Evolutionary conservation across 2,888 invertebrate genomes (phyloP).

Genomic region (Horisme vitalbata): DNA sequence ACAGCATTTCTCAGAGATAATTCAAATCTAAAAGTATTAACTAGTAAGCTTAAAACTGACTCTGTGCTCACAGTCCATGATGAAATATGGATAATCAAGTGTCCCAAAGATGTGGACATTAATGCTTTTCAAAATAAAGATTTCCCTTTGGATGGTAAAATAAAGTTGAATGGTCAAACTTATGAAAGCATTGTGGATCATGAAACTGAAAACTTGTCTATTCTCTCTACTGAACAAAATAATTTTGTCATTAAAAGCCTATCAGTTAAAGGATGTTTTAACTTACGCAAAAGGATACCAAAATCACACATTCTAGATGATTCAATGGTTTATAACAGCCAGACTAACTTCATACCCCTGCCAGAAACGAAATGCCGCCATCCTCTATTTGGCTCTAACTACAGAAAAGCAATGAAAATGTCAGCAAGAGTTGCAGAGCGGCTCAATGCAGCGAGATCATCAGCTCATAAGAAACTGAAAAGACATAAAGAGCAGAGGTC

Average conservation of each 20-base stretch:
- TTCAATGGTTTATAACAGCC: constrained; percentile 46
- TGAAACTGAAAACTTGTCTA: constrained; percentile 33
- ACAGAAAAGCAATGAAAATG: constrained; percentile 58
- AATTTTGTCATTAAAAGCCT: constrained; percentile 45
- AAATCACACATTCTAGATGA: constrained; percentile 55
- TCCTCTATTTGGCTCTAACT: constrained; percentile 65
- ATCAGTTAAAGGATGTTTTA: constrained; percentile 44
- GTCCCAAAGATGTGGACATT: constrained; percentile 54
- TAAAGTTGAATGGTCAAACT: constrained; percentile 61
- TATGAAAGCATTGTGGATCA: constrained; percentile 51
- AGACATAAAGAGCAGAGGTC: not conserved
- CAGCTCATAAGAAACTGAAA: constrained; percentile 3
- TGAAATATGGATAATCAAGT: constrained; percentile 62
- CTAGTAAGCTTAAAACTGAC: constrained; percentile 24
- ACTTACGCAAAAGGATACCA: constrained; percentile 59
- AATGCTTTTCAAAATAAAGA: constrained; percentile 43
- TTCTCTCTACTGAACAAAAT: constrained; percentile 40
- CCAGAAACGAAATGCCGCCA: constrained; percentile 70
- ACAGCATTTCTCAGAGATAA: constrained; percentile 48
- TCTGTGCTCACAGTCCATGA: constrained; percentile 49
- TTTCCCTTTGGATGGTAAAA: constrained; percentile 50
- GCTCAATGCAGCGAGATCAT: constrained; percentile 28
- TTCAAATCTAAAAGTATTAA: constrained; percentile 40
- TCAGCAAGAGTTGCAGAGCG: constrained; percentile 46
- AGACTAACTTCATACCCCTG: constrained; percentile 57